These are phyloP conservation scores for Ichneumoninae sp. DNA, from an alignment of 2,888 invertebrate species.

Conservation along the genomic window DNA sequence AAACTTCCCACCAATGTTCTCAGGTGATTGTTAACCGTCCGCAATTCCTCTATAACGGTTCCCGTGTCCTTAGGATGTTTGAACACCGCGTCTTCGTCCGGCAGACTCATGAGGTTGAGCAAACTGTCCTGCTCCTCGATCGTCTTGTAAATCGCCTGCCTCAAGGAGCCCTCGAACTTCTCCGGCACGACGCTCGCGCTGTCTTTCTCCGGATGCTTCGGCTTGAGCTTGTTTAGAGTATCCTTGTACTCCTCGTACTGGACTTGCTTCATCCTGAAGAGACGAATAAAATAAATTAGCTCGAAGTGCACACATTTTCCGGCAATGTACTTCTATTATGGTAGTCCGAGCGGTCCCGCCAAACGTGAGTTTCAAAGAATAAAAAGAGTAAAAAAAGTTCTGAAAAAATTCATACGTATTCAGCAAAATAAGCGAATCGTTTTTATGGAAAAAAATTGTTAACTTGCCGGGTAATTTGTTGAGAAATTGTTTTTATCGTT, in stretches of 20 bases:
- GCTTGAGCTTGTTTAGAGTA: constrained; percentile 74
- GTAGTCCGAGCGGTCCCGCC: too few relatives aligned
- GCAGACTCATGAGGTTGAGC: constrained; percentile 75
- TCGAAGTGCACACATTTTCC: neutral
- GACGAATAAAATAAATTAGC: constrained; percentile 28
- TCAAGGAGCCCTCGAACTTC: constrained; percentile 76
- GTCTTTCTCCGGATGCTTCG: constrained; percentile 75
- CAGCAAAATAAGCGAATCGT: too few relatives aligned
- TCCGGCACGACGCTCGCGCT: constrained; percentile 58
- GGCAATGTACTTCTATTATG: neutral
- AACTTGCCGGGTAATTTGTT: too few relatives aligned
- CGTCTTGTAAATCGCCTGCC: constrained; percentile 86
- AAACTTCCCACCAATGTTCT: constrained; percentile 87
- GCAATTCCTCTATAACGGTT: constrained; percentile 89
- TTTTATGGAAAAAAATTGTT: too few relatives aligned
- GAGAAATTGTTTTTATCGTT: too few relatives aligned
- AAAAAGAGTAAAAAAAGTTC: too few relatives aligned
- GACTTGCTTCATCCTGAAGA: constrained; percentile 81
- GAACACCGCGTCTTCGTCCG: constrained; percentile 77
- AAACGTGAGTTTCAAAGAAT: too few relatives aligned
- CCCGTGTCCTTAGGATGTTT: constrained; percentile 88
- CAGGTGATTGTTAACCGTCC: constrained; percentile 88
- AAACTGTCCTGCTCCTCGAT: constrained; percentile 89
- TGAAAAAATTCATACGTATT: too few relatives aligned
- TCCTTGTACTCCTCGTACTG: constrained; percentile 81